Percentiles rank a stretch among this genome's conserved stretches.
Evolutionary conservation across 2,113 vertebrate genomes (phyloP).

Genomic region (crab-eating macaque (Macaca fascicularis)): T2T-MFA8v1.1 NC_088385.1:20073501-20074000

Average conservation of each 20-base stretch:
- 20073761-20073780: not conserved
- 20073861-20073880: not conserved
- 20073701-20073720: too few species aligned
- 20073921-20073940: not conserved
- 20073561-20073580: too few species aligned
- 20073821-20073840: not conserved
- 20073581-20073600: too few species aligned
- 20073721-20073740: not conserved
- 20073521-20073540: too few species aligned
- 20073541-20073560: too few species aligned
- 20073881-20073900: not conserved
- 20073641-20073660: not conserved
- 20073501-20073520: too few species aligned
- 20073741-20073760: not conserved
- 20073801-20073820: not conserved
- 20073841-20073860: not conserved
- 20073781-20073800: not conserved
- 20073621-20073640: too few species aligned
- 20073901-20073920: not conserved
- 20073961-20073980: not conserved
- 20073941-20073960: not conserved
- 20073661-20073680: not conserved
- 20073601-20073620: too few species aligned
- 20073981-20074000: not conserved
- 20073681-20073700: not conserved